phyloP scores from a whole-genome alignment of 2,888 invertebrate genomes.

The Meloe dianella region DNA sequence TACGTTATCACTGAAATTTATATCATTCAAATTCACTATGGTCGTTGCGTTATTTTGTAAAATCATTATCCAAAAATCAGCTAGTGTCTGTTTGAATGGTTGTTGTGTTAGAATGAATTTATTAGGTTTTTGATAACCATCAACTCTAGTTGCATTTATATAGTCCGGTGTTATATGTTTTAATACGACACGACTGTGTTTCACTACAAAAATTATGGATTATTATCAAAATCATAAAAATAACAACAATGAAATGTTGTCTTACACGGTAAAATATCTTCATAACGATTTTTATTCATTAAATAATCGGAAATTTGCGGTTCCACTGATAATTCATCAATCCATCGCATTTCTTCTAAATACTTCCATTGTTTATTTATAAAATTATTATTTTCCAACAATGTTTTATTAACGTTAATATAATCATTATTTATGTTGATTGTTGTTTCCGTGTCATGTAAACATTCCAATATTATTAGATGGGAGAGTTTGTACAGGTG shows the following conservation, averaged over 20 bases:
- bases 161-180: slow-evolving; percentile 39
- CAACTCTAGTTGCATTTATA: slow-evolving; percentile 56
- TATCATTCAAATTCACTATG: slow-evolving; percentile 52
- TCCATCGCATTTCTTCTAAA: slow-evolving; percentile 2
- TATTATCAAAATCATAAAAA: too few relatives aligned
- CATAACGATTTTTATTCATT: slow-evolving; percentile 8
- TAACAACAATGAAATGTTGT: too few relatives aligned
- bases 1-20: slow-evolving; percentile 20
- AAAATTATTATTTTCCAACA: neutral
- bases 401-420: neutral
- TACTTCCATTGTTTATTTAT: slow-evolving; percentile 11
- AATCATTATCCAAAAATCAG: slow-evolving; percentile 58
- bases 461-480: neutral
- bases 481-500: slow-evolving; percentile 6
- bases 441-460: neutral
- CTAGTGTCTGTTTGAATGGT: slow-evolving; percentile 52
- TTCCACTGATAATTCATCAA: neutral
- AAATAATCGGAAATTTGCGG: neutral
- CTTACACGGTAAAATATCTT: slow-evolving; percentile 4
- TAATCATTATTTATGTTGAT: neutral
- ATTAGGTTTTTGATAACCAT: slow-evolving; percentile 45
- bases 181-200: slow-evolving; percentile 12
- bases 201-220: neutral
- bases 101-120: slow-evolving; percentile 56
- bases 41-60: slow-evolving; percentile 50